Evolutionary conservation across 1,140 invertebrate genomes (phyloP).

Genomic region (Palaemon carinicauda): DNA sequence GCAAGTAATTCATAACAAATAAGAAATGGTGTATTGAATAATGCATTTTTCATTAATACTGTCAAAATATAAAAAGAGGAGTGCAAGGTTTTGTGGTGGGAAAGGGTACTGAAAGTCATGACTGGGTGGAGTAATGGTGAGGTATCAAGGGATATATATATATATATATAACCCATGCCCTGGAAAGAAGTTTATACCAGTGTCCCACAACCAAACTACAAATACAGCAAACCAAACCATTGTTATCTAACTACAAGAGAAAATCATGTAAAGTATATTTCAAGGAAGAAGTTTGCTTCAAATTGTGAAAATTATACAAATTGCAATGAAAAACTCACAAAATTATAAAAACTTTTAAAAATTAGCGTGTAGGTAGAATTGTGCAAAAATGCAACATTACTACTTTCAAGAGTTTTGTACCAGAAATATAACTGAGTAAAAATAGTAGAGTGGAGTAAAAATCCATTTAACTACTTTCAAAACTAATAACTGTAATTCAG

Average conservation of each 20-base stretch:
- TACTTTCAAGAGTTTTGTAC: too few species aligned
- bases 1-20: too few species aligned
- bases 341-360: too few species aligned
- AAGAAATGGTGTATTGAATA: background rate
- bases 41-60: background rate
- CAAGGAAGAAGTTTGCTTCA: slow-evolving; percentile 27
- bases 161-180: slow-evolving; percentile 24
- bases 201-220: slow-evolving; percentile 57
- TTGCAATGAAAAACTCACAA: too few species aligned
- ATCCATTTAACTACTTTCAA: too few species aligned
- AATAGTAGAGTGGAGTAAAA: too few species aligned
- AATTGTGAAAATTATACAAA: slow-evolving; percentile 12
- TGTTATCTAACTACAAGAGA: slow-evolving; percentile 52
- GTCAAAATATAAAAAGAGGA: background rate
- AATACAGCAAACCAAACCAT: slow-evolving; percentile 54
- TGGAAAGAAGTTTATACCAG: slow-evolving; percentile 34
- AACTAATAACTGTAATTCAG: too few species aligned
- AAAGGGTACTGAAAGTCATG: background rate
- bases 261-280: slow-evolving; percentile 22
- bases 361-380: too few species aligned
- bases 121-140: slow-evolving; percentile 13
- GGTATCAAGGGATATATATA: background rate
- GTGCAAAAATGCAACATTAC: too few species aligned
- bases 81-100: slow-evolving; percentile 1
- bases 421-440: too few species aligned